Evolutionary conservation across 2,113 vertebrate species (phyloP), one percentile per base, ranked within the genome.

Genomic region (Cyprinodon variegatus): DNA sequence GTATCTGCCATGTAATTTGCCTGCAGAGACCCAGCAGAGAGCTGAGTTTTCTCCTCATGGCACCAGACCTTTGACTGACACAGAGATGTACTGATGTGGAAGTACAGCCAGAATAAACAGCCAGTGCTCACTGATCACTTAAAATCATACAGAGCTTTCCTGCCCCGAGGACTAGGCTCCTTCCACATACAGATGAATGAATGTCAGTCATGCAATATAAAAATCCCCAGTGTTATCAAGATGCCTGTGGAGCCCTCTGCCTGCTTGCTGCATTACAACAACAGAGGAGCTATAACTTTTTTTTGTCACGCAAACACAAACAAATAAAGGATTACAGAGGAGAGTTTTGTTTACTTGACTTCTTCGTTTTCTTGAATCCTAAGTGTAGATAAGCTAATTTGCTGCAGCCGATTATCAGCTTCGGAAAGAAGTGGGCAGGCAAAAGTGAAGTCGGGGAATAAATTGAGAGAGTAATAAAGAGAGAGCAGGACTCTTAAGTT

Each of bases 331-430:
- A 40, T 67, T 71, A 70, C 66, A 71, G 48, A 53, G 38, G 41
- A 61, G 46, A 65, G 72, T 82, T 78, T 78, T 85, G 82, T 88
- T 83, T 75, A 81, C 60, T 74, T 85, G 84, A 79, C 75, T 82
- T 68, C 62, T 88, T 86, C 84, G 86, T 88, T 78, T 80, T 81
- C 62, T 77, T 87, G 70, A 90, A 90, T 82, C 83, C 78, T 88
- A 85, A 90, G 85, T 74, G 87, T 45, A 90, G 88, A 91, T 88
- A 89, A 88, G 90, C 87, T 87, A 87, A 90, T 88, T 89, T 92
- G 79, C 78, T 74, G 77, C 83, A 88, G 86, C 87, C 37, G 83
- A 90, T 91, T 89, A 90, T 85, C 84, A 87, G 87, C 86, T 79
- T 84, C 74, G 85, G 76, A 84, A 89, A 89, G 67, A 88, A 90